Percentiles rank a stretch among this genome's conserved stretches.
These are phyloP conservation scores for Pseudonaja textilis DNA, from an alignment of 2,113 vertebrate species.

Conservation along the genomic window DNA sequence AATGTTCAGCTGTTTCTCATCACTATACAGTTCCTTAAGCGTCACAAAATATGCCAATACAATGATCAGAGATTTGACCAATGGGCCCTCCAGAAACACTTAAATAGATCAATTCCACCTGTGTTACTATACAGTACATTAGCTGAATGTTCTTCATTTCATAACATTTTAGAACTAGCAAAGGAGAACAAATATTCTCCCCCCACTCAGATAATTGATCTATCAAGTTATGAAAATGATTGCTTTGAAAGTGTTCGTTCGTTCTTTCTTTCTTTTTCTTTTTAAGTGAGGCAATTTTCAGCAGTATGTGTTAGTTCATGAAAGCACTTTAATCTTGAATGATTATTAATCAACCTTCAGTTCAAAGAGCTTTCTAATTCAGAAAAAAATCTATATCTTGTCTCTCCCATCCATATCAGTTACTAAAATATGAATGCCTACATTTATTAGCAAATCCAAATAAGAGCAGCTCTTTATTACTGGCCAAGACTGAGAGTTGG, in stretches of 20 bases:
- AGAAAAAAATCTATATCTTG: conserved; percentile 68
- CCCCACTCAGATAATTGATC: conserved; percentile 58
- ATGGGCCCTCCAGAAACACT: conserved; percentile 57
- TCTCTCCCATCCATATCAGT: conserved; percentile 63
- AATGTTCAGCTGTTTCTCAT: conserved; percentile 50
- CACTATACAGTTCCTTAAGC: conserved; percentile 38
- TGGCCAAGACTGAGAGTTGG: conserved; percentile 32
- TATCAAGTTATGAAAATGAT: conserved; percentile 66
- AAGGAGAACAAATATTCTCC: conserved; percentile 66
- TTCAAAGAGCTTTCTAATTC: conserved; percentile 69
- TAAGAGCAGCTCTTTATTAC: conserved; percentile 30
- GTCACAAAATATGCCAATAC: conserved; percentile 51
- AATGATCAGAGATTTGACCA: conserved; percentile 52
- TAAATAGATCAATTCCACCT: conserved; percentile 67
- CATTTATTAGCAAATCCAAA: conserved; percentile 65
- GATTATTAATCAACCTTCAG: conserved; percentile 67
- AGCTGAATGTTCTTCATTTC: conserved; percentile 46
- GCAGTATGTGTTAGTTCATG: conserved; percentile 60
- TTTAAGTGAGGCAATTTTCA: conserved; percentile 58
- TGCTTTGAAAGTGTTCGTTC: conserved; percentile 55
- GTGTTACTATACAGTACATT: conserved; percentile 62
- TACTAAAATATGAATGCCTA: conserved; percentile 65
- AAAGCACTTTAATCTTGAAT: conserved; percentile 67
- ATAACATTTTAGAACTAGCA: conserved; percentile 51
- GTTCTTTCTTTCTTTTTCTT: conserved; percentile 51